Conservation (phyloP, 2,797 vertebrate species). For the Cygnus olor region DNA sequence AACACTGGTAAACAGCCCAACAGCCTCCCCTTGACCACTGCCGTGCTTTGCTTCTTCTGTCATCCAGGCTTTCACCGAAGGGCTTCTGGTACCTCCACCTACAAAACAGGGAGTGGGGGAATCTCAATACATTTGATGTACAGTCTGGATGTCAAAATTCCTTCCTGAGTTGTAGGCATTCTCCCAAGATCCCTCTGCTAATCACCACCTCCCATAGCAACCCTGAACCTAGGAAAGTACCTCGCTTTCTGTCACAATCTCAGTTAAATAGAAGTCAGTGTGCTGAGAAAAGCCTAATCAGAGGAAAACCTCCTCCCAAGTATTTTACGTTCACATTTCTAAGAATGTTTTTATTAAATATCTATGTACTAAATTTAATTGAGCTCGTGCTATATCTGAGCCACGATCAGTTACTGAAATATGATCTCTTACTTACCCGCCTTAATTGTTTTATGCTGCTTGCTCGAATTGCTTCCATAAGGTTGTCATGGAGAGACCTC, state of each 20-base stretch:
- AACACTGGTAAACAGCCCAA: slow-evolving; percentile 19
- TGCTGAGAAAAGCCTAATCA: not conserved
- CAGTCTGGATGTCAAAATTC: not conserved
- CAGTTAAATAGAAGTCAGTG: not conserved
- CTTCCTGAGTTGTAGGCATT: not conserved
- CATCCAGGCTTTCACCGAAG: slow-evolving; percentile 75
- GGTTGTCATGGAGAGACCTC: slow-evolving; percentile 90
- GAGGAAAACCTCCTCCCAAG: not conserved
- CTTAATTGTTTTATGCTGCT: slow-evolving; percentile 85
- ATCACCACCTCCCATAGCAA: not conserved
- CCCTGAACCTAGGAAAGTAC: not conserved
- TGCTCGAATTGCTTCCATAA: slow-evolving; percentile 93
- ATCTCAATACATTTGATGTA: slow-evolving; percentile 20
- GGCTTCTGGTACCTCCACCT: slow-evolving; percentile 88
- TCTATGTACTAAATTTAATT: not conserved
- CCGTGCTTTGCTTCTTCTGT: slow-evolving; percentile 29
- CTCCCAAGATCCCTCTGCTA: not conserved
- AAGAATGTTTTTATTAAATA: not conserved
- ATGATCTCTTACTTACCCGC: slow-evolving; percentile 80
- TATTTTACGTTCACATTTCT: not conserved
- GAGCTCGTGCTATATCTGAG: not conserved
- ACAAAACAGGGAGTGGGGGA: slow-evolving; percentile 34
- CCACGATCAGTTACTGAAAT: not conserved
- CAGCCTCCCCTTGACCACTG: slow-evolving; percentile 36
- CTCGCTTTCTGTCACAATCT: not conserved